Evolutionary conservation across 2,113 vertebrate genomes (phyloP), one percentile per base, ranked within the genome.

Genomic region (Sula dactylatra): DNA sequence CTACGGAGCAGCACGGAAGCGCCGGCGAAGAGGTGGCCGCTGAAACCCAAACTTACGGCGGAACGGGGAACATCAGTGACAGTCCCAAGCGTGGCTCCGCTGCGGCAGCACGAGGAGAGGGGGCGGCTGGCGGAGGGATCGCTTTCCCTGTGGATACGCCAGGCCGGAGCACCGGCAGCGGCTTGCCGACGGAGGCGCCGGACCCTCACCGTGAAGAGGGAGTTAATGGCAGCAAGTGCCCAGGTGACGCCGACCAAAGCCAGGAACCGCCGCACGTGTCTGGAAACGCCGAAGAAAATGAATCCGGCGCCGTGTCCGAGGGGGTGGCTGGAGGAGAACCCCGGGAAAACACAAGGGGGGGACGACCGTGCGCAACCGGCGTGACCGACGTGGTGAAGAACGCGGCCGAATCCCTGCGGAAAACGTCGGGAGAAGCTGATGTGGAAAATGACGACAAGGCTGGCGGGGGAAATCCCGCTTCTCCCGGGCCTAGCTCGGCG

Each of bases 51-150:
- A 18, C 20, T 58, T 26, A 21, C 31, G 8, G 1, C 16, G 7
- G 11, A 78, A 55, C 7, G 3, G 24, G 58, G 6, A 8, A 22
- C 45, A n/a, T 7, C 1, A 10, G 31, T 36, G 20, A 62, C 26
- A 11, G 59, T 54, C 31, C 62, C 6, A 9, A 36, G 22, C 27
- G 11, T 2, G 11, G 27, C 52, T 82, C 32, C 5, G 5, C 6
- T 13, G 26, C 6, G 14, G 50, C 42, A 7, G 65, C 4, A 2
- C 32, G 5, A 38, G 73, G 56, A 58, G 38, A 16, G 16, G 69
- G 25, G 10, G 21, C 7, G 1, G 78, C 32, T 3, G 6, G 47
- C 17, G 1, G 22, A 9, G 59, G 34, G 17, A 16, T 5, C 4
- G 7, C 38, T 54, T 38, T 22, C 31, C 25, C 49, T 14, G 32